Evolutionary conservation across 2,888 invertebrate species (phyloP).

Genomic region (Heliconius cydno): DNA sequence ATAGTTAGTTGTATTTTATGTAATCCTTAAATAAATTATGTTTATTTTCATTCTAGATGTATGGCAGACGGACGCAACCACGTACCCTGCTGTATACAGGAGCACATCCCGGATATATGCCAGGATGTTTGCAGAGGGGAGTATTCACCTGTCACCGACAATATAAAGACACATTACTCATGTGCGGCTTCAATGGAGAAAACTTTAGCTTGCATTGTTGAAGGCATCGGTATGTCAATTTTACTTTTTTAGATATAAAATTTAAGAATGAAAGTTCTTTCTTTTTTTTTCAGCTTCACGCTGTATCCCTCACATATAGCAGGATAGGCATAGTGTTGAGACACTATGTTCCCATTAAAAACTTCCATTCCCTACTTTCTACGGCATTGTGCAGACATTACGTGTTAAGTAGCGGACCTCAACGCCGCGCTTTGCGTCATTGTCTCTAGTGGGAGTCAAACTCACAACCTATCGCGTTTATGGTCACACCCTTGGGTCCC

Average conservation of each 20-base stretch:
- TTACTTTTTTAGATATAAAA: not conserved
- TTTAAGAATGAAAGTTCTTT: not conserved
- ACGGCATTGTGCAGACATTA: too few relatives aligned
- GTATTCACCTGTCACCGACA: slow-evolving; percentile 92
- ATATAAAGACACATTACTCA: slow-evolving; percentile 92
- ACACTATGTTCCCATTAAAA: too few relatives aligned
- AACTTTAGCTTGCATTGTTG: slow-evolving; percentile 91
- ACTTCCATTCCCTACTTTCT: too few relatives aligned
- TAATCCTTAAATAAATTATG: not conserved
- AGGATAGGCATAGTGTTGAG: too few relatives aligned
- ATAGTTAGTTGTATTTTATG: too few relatives aligned
- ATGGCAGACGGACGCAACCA: slow-evolving; percentile 93
- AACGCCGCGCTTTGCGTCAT: too few relatives aligned
- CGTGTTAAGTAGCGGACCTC: too few relatives aligned
- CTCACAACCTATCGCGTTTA: too few relatives aligned
- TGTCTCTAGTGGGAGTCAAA: too few relatives aligned
- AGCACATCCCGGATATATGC: slow-evolving; percentile 92
- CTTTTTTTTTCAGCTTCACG: too few relatives aligned
- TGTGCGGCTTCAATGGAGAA: slow-evolving; percentile 92
- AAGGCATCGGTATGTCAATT: slow-evolving; percentile 85
- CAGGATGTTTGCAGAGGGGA: slow-evolving; percentile 93
- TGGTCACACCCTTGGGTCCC: too few relatives aligned
- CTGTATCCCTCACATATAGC: too few relatives aligned
- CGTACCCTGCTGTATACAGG: slow-evolving; percentile 92
- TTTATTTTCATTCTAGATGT: slow-evolving; percentile 70